A percentile compares a stretch with the other conserved stretches of the same genome.
Evolutionary conservation across 2,888 invertebrate species (phyloP).

Genomic region (Archips crataeganus): DNA sequence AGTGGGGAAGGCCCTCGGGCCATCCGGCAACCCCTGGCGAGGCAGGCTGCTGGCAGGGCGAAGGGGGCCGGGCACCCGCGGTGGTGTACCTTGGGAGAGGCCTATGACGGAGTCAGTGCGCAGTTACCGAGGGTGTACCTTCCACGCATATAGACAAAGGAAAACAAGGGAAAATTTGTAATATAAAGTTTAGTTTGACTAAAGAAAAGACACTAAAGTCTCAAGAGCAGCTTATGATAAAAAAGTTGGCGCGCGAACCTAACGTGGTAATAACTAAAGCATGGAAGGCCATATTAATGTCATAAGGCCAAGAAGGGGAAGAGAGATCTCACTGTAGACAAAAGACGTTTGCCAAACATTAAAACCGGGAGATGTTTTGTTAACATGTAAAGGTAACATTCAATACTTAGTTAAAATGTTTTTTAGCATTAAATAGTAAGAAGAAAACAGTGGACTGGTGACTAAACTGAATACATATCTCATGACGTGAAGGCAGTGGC

Average conservation of each 20-base stretch:
- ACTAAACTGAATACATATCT: background rate
- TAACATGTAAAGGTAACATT: background rate
- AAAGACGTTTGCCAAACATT: background rate
- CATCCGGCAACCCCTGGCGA: slow-evolving; percentile 36
- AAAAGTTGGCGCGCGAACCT: background rate
- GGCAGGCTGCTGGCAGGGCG: slow-evolving; percentile 34
- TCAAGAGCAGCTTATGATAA: background rate
- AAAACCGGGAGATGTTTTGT: background rate
- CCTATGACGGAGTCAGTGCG: slow-evolving; percentile 40
- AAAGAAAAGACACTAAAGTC: background rate
- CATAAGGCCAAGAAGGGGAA: background rate
- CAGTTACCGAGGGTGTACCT: slow-evolving; percentile 7
- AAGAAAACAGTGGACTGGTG: background rate
- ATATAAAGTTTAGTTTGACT: background rate
- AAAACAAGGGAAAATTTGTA: background rate
- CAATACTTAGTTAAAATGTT: no score
- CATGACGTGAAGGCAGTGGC: no score
- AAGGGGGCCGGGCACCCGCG: slow-evolving; percentile 37
- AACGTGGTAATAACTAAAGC: background rate
- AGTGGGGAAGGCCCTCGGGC: slow-evolving; percentile 41
- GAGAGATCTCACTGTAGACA: background rate
- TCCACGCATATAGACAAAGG: slow-evolving; percentile 15
- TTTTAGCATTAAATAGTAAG: no score
- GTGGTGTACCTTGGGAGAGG: slow-evolving; percentile 44
- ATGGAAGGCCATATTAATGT: background rate